Evolutionary conservation across 2,888 invertebrate genomes (phyloP).

Genomic region (Galerucella nymphaeae): DNA sequence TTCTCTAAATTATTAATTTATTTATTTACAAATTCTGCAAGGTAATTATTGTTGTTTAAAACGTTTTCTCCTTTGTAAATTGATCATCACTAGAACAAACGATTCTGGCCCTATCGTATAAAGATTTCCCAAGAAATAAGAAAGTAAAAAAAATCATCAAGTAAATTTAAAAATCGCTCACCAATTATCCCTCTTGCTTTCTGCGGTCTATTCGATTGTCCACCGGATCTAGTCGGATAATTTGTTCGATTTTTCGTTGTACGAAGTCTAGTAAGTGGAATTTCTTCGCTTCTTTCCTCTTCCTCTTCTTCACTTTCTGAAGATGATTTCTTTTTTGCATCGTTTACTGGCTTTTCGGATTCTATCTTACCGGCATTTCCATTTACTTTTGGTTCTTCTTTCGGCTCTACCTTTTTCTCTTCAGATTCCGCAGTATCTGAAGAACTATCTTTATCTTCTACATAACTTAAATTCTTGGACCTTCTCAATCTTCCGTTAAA

Average conservation of each 20-base stretch:
- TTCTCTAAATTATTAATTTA: no score
- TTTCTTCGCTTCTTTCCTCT: conserved; percentile 12
- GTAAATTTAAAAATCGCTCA: not conserved
- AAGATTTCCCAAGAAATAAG: no score
- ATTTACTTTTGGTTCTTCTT: conserved; percentile 30
- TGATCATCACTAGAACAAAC: no score
- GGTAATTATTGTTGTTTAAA: no score
- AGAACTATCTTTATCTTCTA: conserved; percentile 42
- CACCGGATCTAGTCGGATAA: conserved; percentile 19
- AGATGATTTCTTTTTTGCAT: conserved; percentile 23
- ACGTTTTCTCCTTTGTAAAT: no score
- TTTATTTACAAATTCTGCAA: no score
- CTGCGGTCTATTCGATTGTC: conserved; percentile 6
- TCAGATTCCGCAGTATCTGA: conserved; percentile 36
- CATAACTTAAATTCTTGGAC: conserved; percentile 36
- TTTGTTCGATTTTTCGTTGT: conserved; percentile 30
- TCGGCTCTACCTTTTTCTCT: conserved; percentile 38
- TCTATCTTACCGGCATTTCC: conserved; percentile 22
- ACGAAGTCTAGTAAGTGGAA: conserved; percentile 36
- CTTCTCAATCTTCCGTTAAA: conserved; percentile 35
- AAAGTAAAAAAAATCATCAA: no score
- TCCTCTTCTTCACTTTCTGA: conserved; percentile 29
- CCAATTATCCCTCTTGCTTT: conserved; percentile 22
- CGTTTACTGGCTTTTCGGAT: conserved; percentile 1
- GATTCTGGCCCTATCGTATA: no score